Evolutionary conservation across 2,113 vertebrate genomes (phyloP).

Genomic region (Lasiurus cinereus): DNA sequence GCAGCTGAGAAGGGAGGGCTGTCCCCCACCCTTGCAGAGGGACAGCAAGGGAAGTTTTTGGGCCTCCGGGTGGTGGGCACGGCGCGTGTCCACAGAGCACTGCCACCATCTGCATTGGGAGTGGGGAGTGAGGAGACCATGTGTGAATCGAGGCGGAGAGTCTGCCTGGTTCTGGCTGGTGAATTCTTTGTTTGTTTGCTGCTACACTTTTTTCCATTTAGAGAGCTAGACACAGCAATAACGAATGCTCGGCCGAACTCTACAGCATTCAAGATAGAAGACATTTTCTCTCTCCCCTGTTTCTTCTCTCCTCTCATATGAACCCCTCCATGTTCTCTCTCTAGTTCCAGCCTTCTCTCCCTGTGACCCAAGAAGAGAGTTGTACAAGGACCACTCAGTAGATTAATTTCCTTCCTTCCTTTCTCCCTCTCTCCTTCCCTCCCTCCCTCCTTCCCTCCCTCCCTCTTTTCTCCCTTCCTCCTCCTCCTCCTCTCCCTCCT

Average conservation of each 20-base stretch:
- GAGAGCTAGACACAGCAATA: constrained; percentile 63
- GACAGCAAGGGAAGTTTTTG: constrained; percentile 31
- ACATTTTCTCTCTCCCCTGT: not conserved
- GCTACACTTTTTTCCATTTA: constrained; percentile 48
- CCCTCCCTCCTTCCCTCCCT: too few species aligned
- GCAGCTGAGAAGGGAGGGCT: not conserved
- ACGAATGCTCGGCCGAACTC: constrained; percentile 10
- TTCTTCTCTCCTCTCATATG: not conserved
- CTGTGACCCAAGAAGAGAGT: not conserved
- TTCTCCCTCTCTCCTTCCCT: too few species aligned
- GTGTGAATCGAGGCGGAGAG: constrained; percentile 53
- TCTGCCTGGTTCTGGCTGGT: constrained; percentile 71
- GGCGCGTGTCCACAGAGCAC: constrained; percentile 23
- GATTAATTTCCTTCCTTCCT: not conserved
- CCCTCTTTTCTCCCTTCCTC: too few species aligned
- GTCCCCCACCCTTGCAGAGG: constrained; percentile 7
- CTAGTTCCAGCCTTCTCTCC: not conserved
- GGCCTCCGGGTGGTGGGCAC: not conserved
- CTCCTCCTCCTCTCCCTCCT: too few species aligned
- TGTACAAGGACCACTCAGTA: not conserved
- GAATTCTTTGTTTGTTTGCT: constrained; percentile 75
- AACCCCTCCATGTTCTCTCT: not conserved
- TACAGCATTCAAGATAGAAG: not conserved
- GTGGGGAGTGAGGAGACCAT: constrained; percentile 39
- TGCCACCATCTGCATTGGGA: constrained; percentile 71